These are phyloP conservation scores for Lepidurus packardi DNA, from an alignment of 1,140 invertebrate genomes.

Conservation along the genomic window DNA sequence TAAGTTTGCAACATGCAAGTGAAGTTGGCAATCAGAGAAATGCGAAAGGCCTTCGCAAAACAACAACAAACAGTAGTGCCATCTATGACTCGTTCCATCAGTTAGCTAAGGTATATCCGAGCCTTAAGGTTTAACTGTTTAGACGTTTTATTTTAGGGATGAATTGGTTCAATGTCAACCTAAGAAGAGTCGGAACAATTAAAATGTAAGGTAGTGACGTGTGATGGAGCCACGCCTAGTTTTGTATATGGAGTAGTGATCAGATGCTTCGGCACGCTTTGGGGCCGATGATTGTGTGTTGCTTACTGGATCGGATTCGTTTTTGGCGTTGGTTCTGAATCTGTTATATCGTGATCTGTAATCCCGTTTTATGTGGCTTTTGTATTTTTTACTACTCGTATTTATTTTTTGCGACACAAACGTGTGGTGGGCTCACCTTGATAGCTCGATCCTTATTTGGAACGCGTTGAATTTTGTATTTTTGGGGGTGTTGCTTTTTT, in stretches of 20 bases:
- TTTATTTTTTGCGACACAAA: background rate
- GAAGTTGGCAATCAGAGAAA: too few relatives aligned
- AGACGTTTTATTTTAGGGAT: too few relatives aligned
- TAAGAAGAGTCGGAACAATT: too few relatives aligned
- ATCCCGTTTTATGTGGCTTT: background rate
- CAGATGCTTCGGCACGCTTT: slow-evolving; percentile 7
- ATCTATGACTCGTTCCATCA: too few relatives aligned
- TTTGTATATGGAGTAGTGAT: background rate
- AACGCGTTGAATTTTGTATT: background rate
- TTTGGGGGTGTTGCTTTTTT: background rate
- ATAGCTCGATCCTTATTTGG: background rate
- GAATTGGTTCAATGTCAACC: too few relatives aligned
- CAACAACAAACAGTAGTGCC: too few relatives aligned
- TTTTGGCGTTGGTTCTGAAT: background rate
- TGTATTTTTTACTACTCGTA: background rate
- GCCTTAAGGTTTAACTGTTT: too few relatives aligned
- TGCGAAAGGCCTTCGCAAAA: too few relatives aligned
- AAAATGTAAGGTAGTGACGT: background rate
- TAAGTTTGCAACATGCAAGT: too few relatives aligned
- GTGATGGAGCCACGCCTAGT: background rate
- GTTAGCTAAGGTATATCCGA: too few relatives aligned
- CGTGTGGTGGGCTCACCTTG: background rate
- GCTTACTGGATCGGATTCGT: background rate
- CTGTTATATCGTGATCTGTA: background rate
- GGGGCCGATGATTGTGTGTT: background rate